Percentiles rank a stretch among this genome's conserved stretches.
Evolutionary conservation across 2,113 vertebrate genomes (phyloP).

Genomic region (Pongo pygmaeus): DNA sequence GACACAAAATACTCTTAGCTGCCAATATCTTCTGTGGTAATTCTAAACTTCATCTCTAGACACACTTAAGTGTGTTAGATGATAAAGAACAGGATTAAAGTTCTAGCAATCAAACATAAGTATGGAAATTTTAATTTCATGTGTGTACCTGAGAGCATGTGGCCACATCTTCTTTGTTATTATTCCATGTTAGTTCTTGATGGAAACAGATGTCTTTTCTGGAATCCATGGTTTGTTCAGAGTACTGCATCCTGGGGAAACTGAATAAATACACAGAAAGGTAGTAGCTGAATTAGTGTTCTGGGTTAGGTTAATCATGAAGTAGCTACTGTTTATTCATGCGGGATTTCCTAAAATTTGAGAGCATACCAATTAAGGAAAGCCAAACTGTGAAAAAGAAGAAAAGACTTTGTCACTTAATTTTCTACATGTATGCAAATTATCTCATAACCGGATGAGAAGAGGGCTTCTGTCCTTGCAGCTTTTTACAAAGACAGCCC

Average conservation of each 20-base stretch:
- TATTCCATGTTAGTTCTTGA: background rate
- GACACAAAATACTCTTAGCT: constrained; percentile 10
- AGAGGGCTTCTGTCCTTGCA: background rate
- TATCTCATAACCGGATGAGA: background rate
- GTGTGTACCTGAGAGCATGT: background rate
- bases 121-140: background rate
- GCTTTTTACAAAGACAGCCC: background rate
- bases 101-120: background rate
- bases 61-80: background rate
- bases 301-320: background rate
- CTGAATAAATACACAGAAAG: background rate
- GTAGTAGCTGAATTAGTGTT: background rate
- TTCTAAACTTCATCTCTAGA: constrained; percentile 54
- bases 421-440: background rate
- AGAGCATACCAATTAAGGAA: background rate
- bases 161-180: background rate
- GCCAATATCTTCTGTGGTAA: background rate
- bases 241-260: background rate
- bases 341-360: background rate
- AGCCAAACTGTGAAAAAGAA: background rate
- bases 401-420: background rate
- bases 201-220: background rate
- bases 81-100: constrained; percentile 16
- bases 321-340: background rate
- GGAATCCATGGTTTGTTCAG: background rate